Conservation (phyloP, 1,140 invertebrate genomes). For the Sycophila sp. region DNA sequence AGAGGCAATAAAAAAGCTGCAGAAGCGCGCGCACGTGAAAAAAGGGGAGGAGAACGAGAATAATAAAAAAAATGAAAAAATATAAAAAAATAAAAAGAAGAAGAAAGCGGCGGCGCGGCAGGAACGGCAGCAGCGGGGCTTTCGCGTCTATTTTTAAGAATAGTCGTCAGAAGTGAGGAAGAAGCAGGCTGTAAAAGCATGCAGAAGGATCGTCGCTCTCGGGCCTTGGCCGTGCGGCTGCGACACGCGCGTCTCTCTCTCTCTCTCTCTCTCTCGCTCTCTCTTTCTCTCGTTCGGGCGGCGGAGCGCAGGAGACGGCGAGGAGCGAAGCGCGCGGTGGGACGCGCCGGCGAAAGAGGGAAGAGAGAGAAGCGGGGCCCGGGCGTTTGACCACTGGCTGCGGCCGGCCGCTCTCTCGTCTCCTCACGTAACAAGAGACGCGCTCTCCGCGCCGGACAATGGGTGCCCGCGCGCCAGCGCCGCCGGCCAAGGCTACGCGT, state of each 20-base stretch:
- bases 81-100: slow-evolving; percentile 17
- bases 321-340: not conserved
- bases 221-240: slow-evolving; percentile 46
- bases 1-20: not conserved
- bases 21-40: slow-evolving; percentile 23
- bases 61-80: slow-evolving; percentile 24
- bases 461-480: slow-evolving; percentile 61
- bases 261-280: slow-evolving; percentile 21
- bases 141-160: slow-evolving; percentile 1
- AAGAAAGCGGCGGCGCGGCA: slow-evolving; percentile 13
- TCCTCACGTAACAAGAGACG: slow-evolving; percentile 63
- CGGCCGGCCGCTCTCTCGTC: slow-evolving; percentile 46
- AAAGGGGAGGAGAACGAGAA: slow-evolving; percentile 34
- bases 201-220: slow-evolving; percentile 37
- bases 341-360: not conserved
- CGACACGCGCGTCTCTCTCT: slow-evolving; percentile 19
- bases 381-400: slow-evolving; percentile 37
- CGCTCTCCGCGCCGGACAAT: slow-evolving; percentile 53
- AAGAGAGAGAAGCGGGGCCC: not conserved
- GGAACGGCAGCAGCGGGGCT: slow-evolving; percentile 28
- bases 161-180: slow-evolving; percentile 40
- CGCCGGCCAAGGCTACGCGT: slow-evolving; percentile 60
- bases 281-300: not conserved
- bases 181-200: slow-evolving; percentile 39
- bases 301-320: too few relatives aligned